phyloP scores from a whole-genome alignment of 2,113 vertebrate genomes.

The Indicator indicator region DNA sequence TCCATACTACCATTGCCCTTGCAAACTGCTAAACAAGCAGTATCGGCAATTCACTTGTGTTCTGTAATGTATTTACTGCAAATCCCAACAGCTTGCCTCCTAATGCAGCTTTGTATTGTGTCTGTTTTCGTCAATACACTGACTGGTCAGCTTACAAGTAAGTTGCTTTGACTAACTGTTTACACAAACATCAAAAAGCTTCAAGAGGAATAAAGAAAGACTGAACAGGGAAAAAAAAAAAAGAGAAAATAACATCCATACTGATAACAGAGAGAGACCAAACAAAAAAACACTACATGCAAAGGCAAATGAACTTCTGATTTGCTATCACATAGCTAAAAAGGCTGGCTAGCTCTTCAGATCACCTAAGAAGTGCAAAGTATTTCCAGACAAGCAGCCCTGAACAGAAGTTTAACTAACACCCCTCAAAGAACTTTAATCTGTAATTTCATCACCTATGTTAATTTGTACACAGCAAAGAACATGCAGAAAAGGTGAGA shows the following conservation, averaged over 20 bases:
- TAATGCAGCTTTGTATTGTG: slow-evolving; percentile 78
- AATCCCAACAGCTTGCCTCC: slow-evolving; percentile 74
- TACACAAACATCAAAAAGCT: slow-evolving; percentile 67
- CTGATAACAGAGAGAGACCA: rapidly evolving
- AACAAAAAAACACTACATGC: background rate
- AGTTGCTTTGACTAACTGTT: slow-evolving; percentile 62
- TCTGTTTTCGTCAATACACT: slow-evolving; percentile 74
- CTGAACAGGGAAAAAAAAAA: background rate
- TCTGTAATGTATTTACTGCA: slow-evolving; percentile 84
- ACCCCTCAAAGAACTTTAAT: background rate
- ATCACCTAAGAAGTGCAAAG: background rate
- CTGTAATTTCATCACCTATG: background rate
- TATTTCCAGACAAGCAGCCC: background rate
- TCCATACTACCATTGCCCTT: slow-evolving; percentile 83
- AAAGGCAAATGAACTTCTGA: background rate
- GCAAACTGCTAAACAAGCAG: slow-evolving; percentile 87
- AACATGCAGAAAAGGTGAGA: background rate
- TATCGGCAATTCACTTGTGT: slow-evolving; percentile 85
- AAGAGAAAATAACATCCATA: background rate
- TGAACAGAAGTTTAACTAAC: background rate
- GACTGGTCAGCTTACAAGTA: slow-evolving; percentile 72
- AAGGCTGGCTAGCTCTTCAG: background rate
- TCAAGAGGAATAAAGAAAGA: background rate
- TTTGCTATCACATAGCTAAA: background rate
- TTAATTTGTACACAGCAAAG: background rate